These are phyloP conservation scores for Amblyopsis rosae DNA, from an alignment of 2,113 vertebrate species.

Conservation along the genomic window DNA sequence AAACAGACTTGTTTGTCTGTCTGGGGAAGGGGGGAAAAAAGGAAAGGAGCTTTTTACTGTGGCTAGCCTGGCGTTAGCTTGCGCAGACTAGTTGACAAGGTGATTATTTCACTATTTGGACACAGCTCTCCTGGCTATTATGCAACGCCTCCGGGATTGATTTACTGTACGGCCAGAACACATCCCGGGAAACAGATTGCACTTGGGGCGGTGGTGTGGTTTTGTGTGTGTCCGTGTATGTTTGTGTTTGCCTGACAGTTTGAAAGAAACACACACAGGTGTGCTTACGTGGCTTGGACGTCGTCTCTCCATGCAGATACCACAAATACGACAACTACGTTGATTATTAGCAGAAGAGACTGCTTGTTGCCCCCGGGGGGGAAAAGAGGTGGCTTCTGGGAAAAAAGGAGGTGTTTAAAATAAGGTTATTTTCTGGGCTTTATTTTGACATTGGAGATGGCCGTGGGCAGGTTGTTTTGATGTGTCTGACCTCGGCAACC, in stretches of 20 bases:
- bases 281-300: neutral
- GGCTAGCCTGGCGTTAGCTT: conserved; percentile 27
- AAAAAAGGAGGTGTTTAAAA: conserved; percentile 28
- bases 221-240: conserved; percentile 8
- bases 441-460: conserved; percentile 58
- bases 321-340: neutral
- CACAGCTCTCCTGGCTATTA: conserved; percentile 56
- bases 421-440: conserved; percentile 17
- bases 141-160: conserved; percentile 63
- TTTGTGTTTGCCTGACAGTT: neutral
- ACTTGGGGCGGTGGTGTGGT: neutral
- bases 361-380: conserved; percentile 1
- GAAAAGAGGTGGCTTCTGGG: conserved; percentile 3
- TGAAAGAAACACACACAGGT: conserved; percentile 9
- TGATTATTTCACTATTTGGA: conserved; percentile 69
- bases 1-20: conserved; percentile 65
- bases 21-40: conserved; percentile 17
- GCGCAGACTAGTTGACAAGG: conserved; percentile 56
- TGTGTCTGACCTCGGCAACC: conserved; percentile 52
- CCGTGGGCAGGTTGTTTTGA: conserved; percentile 61
- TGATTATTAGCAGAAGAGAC: conserved; percentile 20
- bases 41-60: conserved; percentile 38
- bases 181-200: conserved; percentile 35
- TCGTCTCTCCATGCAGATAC: neutral
- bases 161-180: conserved; percentile 54